phyloP scores from a whole-genome alignment of 2,113 vertebrate genomes.

The Etheostoma spectabile region DNA sequence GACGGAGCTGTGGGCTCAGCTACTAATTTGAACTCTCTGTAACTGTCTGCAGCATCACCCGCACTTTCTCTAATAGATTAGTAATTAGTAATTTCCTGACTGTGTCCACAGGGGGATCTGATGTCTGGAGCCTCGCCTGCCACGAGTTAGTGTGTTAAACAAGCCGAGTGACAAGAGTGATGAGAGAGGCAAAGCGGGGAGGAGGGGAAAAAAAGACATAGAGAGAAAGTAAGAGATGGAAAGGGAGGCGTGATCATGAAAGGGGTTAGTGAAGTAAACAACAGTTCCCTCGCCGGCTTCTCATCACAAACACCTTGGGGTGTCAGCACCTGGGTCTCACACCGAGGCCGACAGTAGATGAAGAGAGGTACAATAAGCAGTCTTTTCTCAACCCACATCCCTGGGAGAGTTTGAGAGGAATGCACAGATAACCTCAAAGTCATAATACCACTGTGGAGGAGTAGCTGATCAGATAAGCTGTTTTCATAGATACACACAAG shows the following conservation, averaged over 20 bases:
- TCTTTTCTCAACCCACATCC: slow-evolving; percentile 45
- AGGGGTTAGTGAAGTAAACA: slow-evolving; percentile 46
- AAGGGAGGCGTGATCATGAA: slow-evolving; percentile 23
- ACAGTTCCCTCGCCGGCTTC: background rate
- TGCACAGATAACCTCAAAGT: slow-evolving; percentile 70
- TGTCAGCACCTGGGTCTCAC: slow-evolving; percentile 41
- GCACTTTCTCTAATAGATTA: slow-evolving; percentile 74
- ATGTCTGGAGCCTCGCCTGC: slow-evolving; percentile 10
- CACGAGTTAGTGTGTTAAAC: slow-evolving; percentile 48
- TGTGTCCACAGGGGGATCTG: slow-evolving; percentile 24
- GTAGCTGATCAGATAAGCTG: slow-evolving; percentile 61
- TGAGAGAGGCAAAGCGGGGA: slow-evolving; percentile 6
- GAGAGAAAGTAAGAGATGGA: background rate
- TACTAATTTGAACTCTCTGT: slow-evolving; percentile 23
- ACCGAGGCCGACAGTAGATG: background rate
- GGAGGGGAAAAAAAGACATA: background rate
- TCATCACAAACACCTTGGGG: slow-evolving; percentile 27
- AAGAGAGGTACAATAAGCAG: slow-evolving; percentile 14
- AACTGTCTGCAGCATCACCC: slow-evolving; percentile 52
- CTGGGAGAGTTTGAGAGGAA: slow-evolving; percentile 62
- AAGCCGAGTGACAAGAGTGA: slow-evolving; percentile 27
- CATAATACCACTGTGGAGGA: slow-evolving; percentile 64
- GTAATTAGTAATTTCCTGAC: slow-evolving; percentile 64
- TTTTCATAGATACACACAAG: slow-evolving; percentile 27
- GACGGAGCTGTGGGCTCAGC: slow-evolving; percentile 15